Conservation (phyloP, 1,140 invertebrate genomes). For the Drosophila micromelanica region DNA sequence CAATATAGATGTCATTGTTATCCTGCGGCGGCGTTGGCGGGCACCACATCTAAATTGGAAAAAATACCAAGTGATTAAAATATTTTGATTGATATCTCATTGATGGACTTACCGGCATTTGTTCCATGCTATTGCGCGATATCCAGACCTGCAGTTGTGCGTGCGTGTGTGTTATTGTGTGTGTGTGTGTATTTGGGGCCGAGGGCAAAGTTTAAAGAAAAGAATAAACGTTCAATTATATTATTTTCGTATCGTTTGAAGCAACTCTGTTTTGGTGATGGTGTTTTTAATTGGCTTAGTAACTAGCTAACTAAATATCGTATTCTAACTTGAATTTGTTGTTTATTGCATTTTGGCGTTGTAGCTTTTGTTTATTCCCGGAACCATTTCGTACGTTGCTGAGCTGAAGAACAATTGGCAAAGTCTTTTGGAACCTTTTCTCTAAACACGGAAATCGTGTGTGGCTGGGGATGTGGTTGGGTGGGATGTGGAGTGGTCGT, state of each 20-base stretch:
- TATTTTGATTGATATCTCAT: neutral
- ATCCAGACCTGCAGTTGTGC: conserved; percentile 88
- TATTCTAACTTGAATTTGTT: conserved; percentile 6
- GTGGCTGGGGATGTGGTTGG: too few species aligned
- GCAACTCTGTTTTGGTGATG: conserved; percentile 83
- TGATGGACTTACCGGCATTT: conserved; percentile 90
- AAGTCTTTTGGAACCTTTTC: conserved; percentile 42
- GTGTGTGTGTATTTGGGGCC: conserved; percentile 70
- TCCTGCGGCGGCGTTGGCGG: conserved; percentile 96
- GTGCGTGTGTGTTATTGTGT: conserved; percentile 6
- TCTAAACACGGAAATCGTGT: conserved; percentile 53
- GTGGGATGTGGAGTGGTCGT: neutral
- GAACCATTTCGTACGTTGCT: conserved; percentile 68
- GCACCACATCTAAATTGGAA: conserved; percentile 92
- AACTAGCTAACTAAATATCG: conserved; percentile 39
- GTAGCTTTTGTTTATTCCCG: conserved; percentile 63
- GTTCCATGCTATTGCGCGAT: conserved; percentile 88
- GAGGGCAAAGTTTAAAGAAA: conserved; percentile 80
- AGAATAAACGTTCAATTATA: conserved; percentile 77
- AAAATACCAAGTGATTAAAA: conserved; percentile 10
- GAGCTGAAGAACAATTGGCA: conserved; percentile 62
- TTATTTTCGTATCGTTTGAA: conserved; percentile 76
- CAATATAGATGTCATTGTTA: conserved; percentile 96
- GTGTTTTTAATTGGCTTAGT: conserved; percentile 51
- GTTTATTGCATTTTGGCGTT: conserved; percentile 42